Evolutionary conservation across 1,140 invertebrate species (phyloP).

Genomic region (Leptinotarsa defecta): DNA sequence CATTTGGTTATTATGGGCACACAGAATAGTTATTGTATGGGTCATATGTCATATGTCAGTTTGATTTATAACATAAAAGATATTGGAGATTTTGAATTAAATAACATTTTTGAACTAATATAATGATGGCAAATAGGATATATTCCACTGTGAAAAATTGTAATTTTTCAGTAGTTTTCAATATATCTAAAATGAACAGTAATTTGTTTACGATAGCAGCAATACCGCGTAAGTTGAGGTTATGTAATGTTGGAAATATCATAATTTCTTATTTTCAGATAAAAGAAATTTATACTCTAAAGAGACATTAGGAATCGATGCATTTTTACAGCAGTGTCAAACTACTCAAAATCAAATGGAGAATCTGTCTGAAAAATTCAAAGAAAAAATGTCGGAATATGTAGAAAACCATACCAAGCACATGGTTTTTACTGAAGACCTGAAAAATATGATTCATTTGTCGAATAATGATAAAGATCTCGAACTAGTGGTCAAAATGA

Average conservation of each 20-base stretch:
- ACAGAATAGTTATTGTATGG: too few relatives aligned
- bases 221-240: constrained; percentile 4
- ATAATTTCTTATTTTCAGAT: constrained; percentile 23
- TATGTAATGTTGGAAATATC: background rate
- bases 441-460: constrained; percentile 80
- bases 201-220: background rate
- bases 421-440: constrained; percentile 82
- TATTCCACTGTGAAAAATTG: background rate
- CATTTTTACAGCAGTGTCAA: constrained; percentile 61
- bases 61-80: too few relatives aligned
- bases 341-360: constrained; percentile 62
- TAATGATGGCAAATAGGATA: constrained; percentile 11
- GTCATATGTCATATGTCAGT: too few relatives aligned
- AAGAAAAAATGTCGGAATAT: constrained; percentile 69
- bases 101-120: too few relatives aligned
- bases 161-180: background rate
- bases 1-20: too few relatives aligned
- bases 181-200: background rate
- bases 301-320: constrained; percentile 63
- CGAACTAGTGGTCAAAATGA: constrained; percentile 68
- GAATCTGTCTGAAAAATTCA: constrained; percentile 67
- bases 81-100: too few relatives aligned
- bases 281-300: constrained; percentile 59
- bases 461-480: constrained; percentile 66
- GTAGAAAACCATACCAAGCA: constrained; percentile 59